A percentile compares a stretch with the other conserved stretches of the same genome.
Conservation (phyloP, 1,140 invertebrate genomes). For the Dreissena polymorpha region DNA sequence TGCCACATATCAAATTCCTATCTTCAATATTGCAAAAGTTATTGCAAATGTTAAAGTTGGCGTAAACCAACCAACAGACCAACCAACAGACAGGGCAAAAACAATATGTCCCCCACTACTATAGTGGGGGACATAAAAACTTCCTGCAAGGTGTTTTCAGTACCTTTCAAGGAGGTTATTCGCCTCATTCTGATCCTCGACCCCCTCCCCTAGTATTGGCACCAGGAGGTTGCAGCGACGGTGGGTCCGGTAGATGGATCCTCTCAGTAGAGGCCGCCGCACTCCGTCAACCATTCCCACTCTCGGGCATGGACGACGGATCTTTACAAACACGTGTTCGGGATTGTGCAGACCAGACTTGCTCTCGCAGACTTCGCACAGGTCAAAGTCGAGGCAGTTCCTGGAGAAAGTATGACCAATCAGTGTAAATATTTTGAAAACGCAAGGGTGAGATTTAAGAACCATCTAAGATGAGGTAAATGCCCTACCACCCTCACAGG, state of each 20-base stretch:
- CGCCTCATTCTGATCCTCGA: conserved; percentile 43
- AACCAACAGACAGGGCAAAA: too few species aligned
- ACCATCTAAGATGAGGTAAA: too few species aligned
- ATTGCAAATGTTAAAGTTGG: too few species aligned
- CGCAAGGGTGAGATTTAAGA: too few species aligned
- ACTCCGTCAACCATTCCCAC: conserved; percentile 53
- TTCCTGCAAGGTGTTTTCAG: not conserved
- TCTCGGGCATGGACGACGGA: conserved; percentile 65
- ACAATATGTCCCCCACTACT: too few species aligned
- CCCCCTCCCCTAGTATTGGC: conserved; percentile 10
- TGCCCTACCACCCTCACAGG: too few species aligned
- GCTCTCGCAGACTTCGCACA: conserved; percentile 77
- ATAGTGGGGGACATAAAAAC: too few species aligned
- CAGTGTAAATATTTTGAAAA: too few species aligned
- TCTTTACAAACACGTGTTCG: conserved; percentile 76
- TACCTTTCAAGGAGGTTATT: conserved; percentile 58
- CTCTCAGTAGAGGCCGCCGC: conserved; percentile 57
- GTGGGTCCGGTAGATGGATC: conserved; percentile 49
- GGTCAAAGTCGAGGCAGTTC: conserved; percentile 77
- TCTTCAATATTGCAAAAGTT: too few species aligned
- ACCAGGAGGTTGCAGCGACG: conserved; percentile 29
- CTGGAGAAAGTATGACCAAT: conserved; percentile 49
- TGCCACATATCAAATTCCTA: too few species aligned
- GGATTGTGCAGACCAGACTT: conserved; percentile 69
- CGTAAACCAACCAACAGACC: too few species aligned